Conservation (phyloP, 2,797 vertebrate genomes). For the Uromys caudimaculatus region DNA sequence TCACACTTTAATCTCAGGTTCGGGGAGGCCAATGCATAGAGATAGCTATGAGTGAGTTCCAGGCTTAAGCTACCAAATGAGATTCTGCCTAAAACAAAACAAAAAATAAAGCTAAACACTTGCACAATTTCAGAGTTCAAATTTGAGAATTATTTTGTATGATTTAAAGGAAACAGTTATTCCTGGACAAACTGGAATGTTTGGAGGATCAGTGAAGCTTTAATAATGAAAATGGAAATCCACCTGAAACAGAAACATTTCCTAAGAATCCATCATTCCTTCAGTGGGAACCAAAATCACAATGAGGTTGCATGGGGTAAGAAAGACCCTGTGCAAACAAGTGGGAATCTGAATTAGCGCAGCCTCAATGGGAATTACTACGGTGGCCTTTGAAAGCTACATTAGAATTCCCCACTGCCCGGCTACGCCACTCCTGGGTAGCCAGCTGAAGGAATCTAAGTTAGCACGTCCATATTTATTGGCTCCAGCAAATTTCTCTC, state of each 20-base stretch:
- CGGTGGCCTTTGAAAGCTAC: neutral
- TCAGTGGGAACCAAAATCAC: neutral
- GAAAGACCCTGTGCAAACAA: neutral
- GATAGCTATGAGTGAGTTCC: neutral
- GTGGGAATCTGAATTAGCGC: neutral
- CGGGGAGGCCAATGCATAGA: neutral
- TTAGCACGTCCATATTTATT: neutral
- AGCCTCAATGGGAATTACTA: neutral
- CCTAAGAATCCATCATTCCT: neutral
- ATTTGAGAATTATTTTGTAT: slow-evolving; percentile 32
- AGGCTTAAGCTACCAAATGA: too few species aligned
- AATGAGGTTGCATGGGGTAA: neutral
- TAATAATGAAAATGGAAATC: neutral
- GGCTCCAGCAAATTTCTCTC: neutral
- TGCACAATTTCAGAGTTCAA: neutral
- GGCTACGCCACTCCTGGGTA: neutral
- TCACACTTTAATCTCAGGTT: neutral
- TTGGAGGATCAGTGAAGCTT: neutral
- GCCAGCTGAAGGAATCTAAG: neutral
- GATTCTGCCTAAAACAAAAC: neutral
- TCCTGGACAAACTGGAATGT: neutral
- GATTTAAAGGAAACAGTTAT: neutral
- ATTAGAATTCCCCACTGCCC: neutral
- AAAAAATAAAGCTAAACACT: neutral
- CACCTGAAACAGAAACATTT: slow-evolving; percentile 12